A percentile compares a stretch with the other conserved stretches of the same genome.
phyloP scores from a whole-genome alignment of 2,113 vertebrate species.

The Diglossa brunneiventris region DNA sequence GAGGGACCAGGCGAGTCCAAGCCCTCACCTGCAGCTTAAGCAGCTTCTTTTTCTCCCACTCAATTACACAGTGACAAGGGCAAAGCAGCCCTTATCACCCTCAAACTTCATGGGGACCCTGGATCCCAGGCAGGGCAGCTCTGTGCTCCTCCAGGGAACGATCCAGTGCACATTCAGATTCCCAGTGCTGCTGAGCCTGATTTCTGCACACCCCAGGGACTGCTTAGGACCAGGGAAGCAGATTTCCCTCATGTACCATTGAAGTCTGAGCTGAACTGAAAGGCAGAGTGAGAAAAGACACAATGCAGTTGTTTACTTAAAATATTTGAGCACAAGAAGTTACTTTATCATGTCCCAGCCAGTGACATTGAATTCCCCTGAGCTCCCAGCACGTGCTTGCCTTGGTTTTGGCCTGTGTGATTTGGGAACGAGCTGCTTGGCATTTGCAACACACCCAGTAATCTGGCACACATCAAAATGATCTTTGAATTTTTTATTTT shows the following conservation, averaged over 20 bases:
- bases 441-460: not conserved
- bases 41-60: not conserved
- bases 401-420: not conserved
- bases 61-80: not conserved
- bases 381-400: not conserved
- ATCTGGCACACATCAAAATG: not conserved
- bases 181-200: not conserved
- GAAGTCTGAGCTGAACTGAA: not conserved
- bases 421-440: constrained; percentile 18
- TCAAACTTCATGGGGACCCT: not conserved
- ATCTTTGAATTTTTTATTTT: not conserved
- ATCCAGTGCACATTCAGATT: not conserved
- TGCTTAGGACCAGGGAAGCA: not conserved
- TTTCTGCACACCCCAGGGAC: not conserved
- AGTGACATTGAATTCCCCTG: not conserved
- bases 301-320: not conserved
- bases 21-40: not conserved
- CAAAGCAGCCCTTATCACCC: not conserved
- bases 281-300: constrained; percentile 9
- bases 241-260: not conserved
- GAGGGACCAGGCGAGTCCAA: not conserved
- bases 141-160: not conserved
- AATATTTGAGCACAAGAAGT: not conserved
- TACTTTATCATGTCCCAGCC: not conserved
- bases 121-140: not conserved